Base-by-base conservation (phyloP, 2,888 invertebrate genomes). In the Drosophila greeni region DNA sequence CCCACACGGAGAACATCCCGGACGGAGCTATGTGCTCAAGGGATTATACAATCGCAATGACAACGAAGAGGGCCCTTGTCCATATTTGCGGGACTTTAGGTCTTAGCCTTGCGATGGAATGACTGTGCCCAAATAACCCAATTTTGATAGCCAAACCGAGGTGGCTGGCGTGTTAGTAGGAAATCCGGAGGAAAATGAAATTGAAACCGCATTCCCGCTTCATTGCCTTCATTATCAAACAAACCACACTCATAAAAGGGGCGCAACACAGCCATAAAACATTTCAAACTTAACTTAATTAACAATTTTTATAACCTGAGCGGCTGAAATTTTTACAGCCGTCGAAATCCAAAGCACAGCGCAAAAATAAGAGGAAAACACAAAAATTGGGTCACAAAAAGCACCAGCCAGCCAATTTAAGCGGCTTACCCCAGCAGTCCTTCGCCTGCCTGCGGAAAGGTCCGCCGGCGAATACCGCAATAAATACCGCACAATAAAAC, bases 401-500 rank as follows among this genome's bases (percentile, higher is more conserved):
- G 53, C 70, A 65, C 66, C 40, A 68, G 65, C 66, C 40, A 70
- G 66, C 70, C 76, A 76, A 75, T 76, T 76, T 75, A 79, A 79
- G 75, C 76, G 67, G 74, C 76, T 78, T 79, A 29, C 36, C 47
- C 26, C 37, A 11, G 12, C 49, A 14, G 36, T 24, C 20, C 18
- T 24, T 29, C 24, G 54, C 14, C 53, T 31, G 61, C 57, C 72
- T 37, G 56, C 59, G 60, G 67, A 61, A 42, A 51, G 40, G 36
- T 26, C 45, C 20, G 20, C 33, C 39, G 53, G 61, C 61, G 69
- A 71, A 74, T 64, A 70, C 74, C 68, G 70, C 75, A 75, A 72
- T 74, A 76, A 80, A 81, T 74, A 73, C 75, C 75, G 73, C 77
- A 74, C 77, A 77, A 77, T 77, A 80, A 79, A 80, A 73, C 57